Evolutionary conservation across 2,113 vertebrate genomes (phyloP).

Genomic region (Ciconia boyciana): DNA sequence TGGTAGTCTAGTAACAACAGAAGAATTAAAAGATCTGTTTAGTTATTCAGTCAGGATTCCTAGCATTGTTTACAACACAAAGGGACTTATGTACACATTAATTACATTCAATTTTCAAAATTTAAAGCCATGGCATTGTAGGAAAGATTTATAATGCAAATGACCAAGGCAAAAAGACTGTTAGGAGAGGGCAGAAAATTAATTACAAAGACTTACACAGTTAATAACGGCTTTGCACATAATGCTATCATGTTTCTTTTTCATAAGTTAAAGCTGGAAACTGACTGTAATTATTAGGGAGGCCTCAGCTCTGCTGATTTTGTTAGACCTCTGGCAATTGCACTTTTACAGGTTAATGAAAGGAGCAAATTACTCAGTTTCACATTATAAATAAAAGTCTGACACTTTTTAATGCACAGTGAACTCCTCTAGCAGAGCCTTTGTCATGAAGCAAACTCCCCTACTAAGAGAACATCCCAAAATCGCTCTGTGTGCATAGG

Average conservation of each 20-base stretch:
- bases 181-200: constrained; percentile 48
- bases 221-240: constrained; percentile 57
- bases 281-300: constrained; percentile 43
- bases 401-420: not conserved
- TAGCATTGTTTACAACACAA: constrained; percentile 49
- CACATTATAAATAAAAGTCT: constrained; percentile 16
- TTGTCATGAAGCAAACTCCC: not conserved
- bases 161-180: constrained; percentile 42
- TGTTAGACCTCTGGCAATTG: constrained; percentile 21
- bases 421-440: not conserved
- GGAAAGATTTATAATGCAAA: constrained; percentile 58
- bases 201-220: constrained; percentile 47
- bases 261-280: constrained; percentile 48
- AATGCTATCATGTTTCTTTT: constrained; percentile 40
- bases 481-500: rapidly evolving
- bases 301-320: constrained; percentile 24
- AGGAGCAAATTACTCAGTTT: constrained; percentile 22
- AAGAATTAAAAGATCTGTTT: constrained; percentile 45
- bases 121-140: constrained; percentile 34
- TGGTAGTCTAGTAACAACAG: constrained; percentile 14
- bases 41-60: constrained; percentile 20
- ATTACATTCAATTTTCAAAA: constrained; percentile 62
- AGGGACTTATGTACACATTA: constrained; percentile 53
- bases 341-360: constrained; percentile 38
- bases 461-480: not conserved